Evolutionary conservation across 2,888 invertebrate genomes (phyloP).

Genomic region (Pantelozetes paolii): DNA sequence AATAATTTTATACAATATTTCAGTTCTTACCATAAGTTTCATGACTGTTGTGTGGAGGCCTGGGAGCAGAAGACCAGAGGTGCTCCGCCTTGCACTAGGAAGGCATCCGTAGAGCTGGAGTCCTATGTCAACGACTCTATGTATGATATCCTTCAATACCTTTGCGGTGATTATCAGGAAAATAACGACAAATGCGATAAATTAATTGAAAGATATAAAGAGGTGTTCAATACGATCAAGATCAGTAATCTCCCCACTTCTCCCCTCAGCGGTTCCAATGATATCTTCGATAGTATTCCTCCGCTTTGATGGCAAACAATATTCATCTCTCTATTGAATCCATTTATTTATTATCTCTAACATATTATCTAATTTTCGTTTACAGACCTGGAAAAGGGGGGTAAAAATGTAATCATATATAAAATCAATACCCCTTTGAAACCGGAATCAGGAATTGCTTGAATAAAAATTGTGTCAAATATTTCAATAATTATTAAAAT

Average conservation of each 20-base stretch:
- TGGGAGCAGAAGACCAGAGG: neutral
- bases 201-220: neutral
- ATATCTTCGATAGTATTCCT: neutral
- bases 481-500: too few species aligned
- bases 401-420: too few species aligned
- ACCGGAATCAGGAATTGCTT: too few species aligned
- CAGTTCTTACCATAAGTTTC: slow-evolving; percentile 4
- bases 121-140: neutral
- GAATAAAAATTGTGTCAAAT: too few species aligned
- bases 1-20: too few species aligned
- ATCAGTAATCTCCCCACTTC: neutral
- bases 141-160: slow-evolving; percentile 15
- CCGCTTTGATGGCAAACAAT: too few species aligned
- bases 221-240: neutral
- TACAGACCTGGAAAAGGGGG: too few species aligned
- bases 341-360: too few species aligned
- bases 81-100: neutral
- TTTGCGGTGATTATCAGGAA: slow-evolving; percentile 26
- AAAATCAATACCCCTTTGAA: too few species aligned
- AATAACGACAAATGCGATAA: slow-evolving; percentile 15
- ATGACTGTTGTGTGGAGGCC: slow-evolving; percentile 10
- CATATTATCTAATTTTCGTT: too few species aligned
- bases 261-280: neutral
- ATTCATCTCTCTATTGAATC: too few species aligned
- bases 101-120: neutral